Base-by-base conservation (phyloP, 2,888 invertebrate genomes). In the Drosophila paramelanica region DNA sequence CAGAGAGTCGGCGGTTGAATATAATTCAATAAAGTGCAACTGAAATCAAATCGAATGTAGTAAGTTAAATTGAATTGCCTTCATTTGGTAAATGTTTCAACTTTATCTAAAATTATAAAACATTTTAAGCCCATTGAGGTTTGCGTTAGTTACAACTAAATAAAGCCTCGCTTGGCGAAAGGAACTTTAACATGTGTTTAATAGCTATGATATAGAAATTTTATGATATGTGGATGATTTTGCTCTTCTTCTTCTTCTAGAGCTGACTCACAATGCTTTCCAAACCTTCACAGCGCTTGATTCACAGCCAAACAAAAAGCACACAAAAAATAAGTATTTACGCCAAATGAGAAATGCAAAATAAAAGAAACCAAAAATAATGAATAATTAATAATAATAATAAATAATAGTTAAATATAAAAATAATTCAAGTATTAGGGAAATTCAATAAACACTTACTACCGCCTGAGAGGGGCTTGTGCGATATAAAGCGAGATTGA, bases 21-120 rank as follows among this genome's bases (percentile, higher is more conserved):
- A 61, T 67, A 61, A 55, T 38, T 46, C 10, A 55, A 69, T 50
- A 17, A 51, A 51, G 42, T 42, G 41, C 47, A 62, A 42, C 36
- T 47, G n/a, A n/a, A 42, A 41, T 20, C 25, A 10, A 33, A 42
- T 42, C 11, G 11, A 14, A 11, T 36, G 42, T n/a, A 47, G 13
- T 23, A 46, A 20, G 10, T 55, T 31, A 7, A 5, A 31, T 31
- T 3, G 13, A 36, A 36, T 36, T 36, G 36, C 36, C 1, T 10
- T 33, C 5, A 3, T 6, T 36, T 33, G 31, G 10, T 33, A 33
- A 33, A 10, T 10, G 10, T 33, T 36, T 36, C 14, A 14, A 23
- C 13, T 31, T 14, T 23, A 17, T 13, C 25, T 14, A 2, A n/a
- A 14, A 33, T 13, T 0, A 6, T 33, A 11, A 47, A 25, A 7